Percentiles rank a stretch among this genome's conserved stretches.
phyloP scores from a whole-genome alignment of 2,888 invertebrate species.

The Drosophila eohydei region DNA sequence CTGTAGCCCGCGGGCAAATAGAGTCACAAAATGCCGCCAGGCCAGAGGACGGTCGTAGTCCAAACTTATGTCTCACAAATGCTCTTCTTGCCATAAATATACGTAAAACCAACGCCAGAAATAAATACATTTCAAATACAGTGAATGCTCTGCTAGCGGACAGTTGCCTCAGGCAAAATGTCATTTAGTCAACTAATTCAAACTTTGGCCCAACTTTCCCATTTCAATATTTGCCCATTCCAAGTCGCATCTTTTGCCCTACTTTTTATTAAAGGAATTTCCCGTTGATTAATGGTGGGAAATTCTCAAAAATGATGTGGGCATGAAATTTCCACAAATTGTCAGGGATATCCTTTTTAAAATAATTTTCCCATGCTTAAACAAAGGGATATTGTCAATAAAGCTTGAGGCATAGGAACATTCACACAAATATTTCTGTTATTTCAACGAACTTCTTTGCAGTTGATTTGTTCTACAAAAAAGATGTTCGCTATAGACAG shows the following conservation, averaged over 20 bases:
- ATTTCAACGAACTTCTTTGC: neutral
- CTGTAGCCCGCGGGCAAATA: constrained; percentile 39
- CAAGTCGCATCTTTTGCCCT: neutral
- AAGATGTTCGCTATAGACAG: neutral
- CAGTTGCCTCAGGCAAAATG: constrained; percentile 5
- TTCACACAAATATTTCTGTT: neutral
- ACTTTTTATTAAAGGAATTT: constrained; percentile 3
- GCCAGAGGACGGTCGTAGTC: constrained; percentile 45
- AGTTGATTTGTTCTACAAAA: neutral
- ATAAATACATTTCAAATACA: constrained; percentile 46
- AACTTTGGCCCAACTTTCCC: constrained; percentile 10
- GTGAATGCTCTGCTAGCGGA: constrained; percentile 12
- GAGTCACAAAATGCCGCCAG: constrained; percentile 48
- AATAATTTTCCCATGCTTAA: neutral
- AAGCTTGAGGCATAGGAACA: too few species aligned
- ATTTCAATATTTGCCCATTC: neutral
- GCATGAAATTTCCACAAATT: neutral
- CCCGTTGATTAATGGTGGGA: neutral
- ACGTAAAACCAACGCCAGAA: constrained; percentile 4
- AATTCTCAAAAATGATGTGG: neutral
- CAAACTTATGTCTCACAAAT: constrained; percentile 38
- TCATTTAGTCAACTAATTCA: constrained; percentile 7
- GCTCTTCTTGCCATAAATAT: constrained; percentile 41
- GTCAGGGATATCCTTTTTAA: neutral
- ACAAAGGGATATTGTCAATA: neutral